A percentile compares a stretch with the other conserved stretches of the same genome.
Evolutionary conservation across 2,113 vertebrate genomes (phyloP).

Genomic region (Bos taurus): DNA sequence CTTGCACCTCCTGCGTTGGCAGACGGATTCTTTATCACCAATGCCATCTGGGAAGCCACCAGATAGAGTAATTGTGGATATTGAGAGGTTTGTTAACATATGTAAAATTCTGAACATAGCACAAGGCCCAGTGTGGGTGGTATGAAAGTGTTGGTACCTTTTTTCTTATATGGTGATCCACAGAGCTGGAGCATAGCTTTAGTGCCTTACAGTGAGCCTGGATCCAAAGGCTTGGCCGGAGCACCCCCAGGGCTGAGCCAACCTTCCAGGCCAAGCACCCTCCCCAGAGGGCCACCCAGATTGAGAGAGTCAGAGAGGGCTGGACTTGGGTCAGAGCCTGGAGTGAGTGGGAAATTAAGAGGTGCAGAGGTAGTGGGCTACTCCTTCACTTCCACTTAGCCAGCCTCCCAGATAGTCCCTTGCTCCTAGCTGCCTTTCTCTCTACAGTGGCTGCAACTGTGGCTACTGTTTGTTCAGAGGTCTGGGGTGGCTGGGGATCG

Average conservation of each 20-base stretch:
- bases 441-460: background rate
- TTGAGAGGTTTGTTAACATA: background rate
- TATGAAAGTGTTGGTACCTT: background rate
- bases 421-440: background rate
- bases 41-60: background rate
- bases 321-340: background rate
- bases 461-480: conserved; percentile 6
- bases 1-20: background rate
- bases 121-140: background rate
- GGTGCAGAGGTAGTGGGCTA: background rate
- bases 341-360: background rate
- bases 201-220: background rate
- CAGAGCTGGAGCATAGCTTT: background rate
- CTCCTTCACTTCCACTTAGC: background rate
- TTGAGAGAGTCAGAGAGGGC: background rate
- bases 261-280: background rate
- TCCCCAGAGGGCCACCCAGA: conserved; percentile 26
- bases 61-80: background rate
- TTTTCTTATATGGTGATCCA: background rate
- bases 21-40: background rate
- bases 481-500: background rate
- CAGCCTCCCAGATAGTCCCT: background rate
- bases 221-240: background rate
- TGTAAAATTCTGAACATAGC: background rate
- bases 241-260: background rate